Conservation (phyloP, 2,888 invertebrate species). For the Scaptomyza cyrtandrae region DNA sequence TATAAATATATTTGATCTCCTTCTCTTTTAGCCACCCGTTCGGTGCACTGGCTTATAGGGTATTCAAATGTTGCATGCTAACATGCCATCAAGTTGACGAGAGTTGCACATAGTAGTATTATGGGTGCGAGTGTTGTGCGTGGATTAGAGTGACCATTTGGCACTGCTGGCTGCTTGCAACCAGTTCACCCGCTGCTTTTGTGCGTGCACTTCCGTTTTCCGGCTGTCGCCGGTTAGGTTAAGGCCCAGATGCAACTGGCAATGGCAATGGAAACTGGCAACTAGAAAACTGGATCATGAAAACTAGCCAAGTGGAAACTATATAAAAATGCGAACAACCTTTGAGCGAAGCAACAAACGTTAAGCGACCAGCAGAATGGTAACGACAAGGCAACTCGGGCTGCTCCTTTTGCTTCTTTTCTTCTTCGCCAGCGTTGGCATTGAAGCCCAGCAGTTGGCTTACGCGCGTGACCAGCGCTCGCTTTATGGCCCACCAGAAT, state of each 20-base stretch:
- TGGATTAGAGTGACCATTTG: constrained; percentile 59
- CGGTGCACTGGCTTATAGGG: not conserved
- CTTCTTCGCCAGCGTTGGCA: constrained; percentile 3
- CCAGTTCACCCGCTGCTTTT: constrained; percentile 51
- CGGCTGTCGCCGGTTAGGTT: constrained; percentile 19
- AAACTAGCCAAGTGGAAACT: constrained; percentile 4
- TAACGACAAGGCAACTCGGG: constrained; percentile 23
- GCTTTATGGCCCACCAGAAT: constrained; percentile 59
- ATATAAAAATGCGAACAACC: constrained; percentile 38
- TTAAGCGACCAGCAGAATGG: constrained; percentile 35
- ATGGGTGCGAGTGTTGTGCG: constrained; percentile 2
- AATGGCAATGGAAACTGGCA: constrained; percentile 22
- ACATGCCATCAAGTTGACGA: constrained; percentile 11
- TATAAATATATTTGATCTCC: too few relatives aligned
- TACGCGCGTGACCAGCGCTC: constrained; percentile 72
- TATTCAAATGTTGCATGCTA: not conserved
- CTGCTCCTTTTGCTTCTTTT: constrained; percentile 24
- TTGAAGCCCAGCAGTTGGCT: constrained; percentile 35
- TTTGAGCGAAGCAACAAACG: constrained; percentile 32
- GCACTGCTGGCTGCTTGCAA: constrained; percentile 13
- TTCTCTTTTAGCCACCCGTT: too few relatives aligned
- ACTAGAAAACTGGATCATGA: constrained; percentile 37
- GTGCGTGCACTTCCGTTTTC: constrained; percentile 57
- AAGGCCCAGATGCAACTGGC: not conserved
- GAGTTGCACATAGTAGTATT: not conserved